Percentiles rank a stretch among this genome's conserved stretches.
Evolutionary conservation across 2,888 invertebrate species (phyloP).

Genomic region (Linnaemya vulpina): DNA sequence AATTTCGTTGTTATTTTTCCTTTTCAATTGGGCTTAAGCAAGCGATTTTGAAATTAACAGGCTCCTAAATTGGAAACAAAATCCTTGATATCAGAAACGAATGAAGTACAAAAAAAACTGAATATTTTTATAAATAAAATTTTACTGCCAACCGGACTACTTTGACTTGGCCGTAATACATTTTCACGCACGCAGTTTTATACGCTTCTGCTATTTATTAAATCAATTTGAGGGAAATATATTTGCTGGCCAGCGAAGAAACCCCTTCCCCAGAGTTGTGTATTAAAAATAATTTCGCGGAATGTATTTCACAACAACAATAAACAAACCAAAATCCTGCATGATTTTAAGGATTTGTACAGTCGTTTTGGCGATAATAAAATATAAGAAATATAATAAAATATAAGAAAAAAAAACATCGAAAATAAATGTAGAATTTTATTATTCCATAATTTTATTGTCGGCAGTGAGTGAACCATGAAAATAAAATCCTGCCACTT

Average conservation of each 20-base stretch:
- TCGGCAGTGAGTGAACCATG: slow-evolving; percentile 10
- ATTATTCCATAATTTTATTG: not conserved
- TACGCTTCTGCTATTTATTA: not conserved
- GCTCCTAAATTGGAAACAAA: too few relatives aligned
- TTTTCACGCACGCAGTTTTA: not conserved
- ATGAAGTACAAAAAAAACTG: not conserved
- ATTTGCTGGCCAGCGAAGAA: not conserved
- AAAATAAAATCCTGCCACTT: not conserved
- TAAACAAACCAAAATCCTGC: not conserved
- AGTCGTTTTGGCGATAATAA: not conserved
- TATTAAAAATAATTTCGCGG: too few relatives aligned
- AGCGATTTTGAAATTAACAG: too few relatives aligned
- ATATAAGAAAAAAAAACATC: not conserved
- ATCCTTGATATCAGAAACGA: not conserved
- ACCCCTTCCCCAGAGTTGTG: too few relatives aligned
- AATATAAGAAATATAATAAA: not conserved
- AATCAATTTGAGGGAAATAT: not conserved
- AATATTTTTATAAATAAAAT: not conserved
- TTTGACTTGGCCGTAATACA: not conserved
- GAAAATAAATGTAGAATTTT: not conserved
- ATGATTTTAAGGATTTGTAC: not conserved
- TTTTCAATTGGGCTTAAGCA: too few relatives aligned
- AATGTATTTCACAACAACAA: not conserved
- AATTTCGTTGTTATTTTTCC: too few relatives aligned
- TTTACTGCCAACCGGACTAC: not conserved